Base-by-base conservation (phyloP, 1,140 invertebrate species). In the Temnothorax curvispinosus region DNA sequence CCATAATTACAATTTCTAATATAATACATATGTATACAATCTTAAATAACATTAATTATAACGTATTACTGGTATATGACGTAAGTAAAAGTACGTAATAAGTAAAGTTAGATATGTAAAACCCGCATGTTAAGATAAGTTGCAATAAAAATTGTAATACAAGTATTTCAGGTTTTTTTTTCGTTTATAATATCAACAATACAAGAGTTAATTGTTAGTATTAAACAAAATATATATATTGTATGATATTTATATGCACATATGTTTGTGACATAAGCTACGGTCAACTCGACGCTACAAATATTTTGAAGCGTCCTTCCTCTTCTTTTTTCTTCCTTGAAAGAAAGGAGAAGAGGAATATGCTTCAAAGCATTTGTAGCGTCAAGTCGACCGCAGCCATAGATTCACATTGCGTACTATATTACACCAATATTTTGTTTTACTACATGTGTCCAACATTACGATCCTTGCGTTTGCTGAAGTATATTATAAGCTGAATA, bases 401-500 rank as follows among this genome's bases (percentile, higher is more conserved):
- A 35, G 7, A 77, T 64, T 62, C 11, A 77, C 27, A 64, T 64
- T 77, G 9, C 15, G 13, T 35, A 52, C 41, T 27, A n/a, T 52
- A 7, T 44, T 27, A 27, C 8, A 32, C 6, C 62, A 3, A 47
- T 27, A 62, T 50, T 75, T 84, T 72, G 7, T 4, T 78, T 11
- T 38, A 44, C 35, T 78, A n/a, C 1, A 32, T 11, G 0, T 15
- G 0, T 54, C 13, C 27, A 38, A 41, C 35, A n/a, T 76, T 35
- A 74, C 1, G 21, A 78, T 9, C 35, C 9, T 35, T 67, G 13
- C 52, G 8, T 77, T 47, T 72, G 74, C 27, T 90, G 77, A 50
- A 91, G 52, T 64, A 91, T 2, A 18, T 87, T 91, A 11, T 74
- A 91, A 27, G 64, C 72, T 0, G 90, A 89, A 44, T 91, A 91